Percentiles rank a stretch among this genome's conserved stretches.
Evolutionary conservation across 2,888 invertebrate species (phyloP).

Genomic region (Caenorhabditis auriculariae): DNA sequence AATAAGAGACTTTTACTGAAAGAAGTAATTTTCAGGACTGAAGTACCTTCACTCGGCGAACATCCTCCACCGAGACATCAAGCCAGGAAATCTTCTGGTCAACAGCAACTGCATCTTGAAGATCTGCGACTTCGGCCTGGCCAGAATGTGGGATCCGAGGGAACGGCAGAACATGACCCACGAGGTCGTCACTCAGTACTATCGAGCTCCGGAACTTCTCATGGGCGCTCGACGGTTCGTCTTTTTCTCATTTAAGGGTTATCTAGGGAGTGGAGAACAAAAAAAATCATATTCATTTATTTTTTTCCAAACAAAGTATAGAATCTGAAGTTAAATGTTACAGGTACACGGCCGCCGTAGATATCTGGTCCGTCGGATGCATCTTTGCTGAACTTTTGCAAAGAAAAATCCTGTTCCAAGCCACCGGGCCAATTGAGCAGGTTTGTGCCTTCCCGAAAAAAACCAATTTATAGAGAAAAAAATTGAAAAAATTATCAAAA

Average conservation of each 20-base stretch:
- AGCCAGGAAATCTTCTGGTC: conserved; percentile 96
- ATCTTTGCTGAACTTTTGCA: conserved; percentile 97
- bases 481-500: too few relatives aligned
- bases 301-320: too few relatives aligned
- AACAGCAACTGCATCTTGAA: conserved; percentile 98
- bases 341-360: conserved; percentile 92
- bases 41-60: conserved; percentile 98
- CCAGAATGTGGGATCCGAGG: conserved; percentile 93
- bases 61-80: conserved; percentile 97
- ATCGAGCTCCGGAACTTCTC: conserved; percentile 95
- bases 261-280: background rate
- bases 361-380: conserved; percentile 99
- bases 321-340: too few relatives aligned
- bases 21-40: conserved; percentile 78
- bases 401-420: conserved; percentile 93
- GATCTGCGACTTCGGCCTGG: conserved; percentile 99
- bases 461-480: too few relatives aligned
- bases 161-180: conserved; percentile 94
- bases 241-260: background rate
- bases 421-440: conserved; percentile 95
- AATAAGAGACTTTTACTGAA: too few relatives aligned
- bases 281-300: too few relatives aligned
- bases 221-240: conserved; percentile 82
- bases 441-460: too few relatives aligned
- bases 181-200: conserved; percentile 99